Evolutionary conservation across 2,888 invertebrate genomes (phyloP), one percentile per base, ranked within the genome.

Genomic region (Prosapia bicincta): DNA sequence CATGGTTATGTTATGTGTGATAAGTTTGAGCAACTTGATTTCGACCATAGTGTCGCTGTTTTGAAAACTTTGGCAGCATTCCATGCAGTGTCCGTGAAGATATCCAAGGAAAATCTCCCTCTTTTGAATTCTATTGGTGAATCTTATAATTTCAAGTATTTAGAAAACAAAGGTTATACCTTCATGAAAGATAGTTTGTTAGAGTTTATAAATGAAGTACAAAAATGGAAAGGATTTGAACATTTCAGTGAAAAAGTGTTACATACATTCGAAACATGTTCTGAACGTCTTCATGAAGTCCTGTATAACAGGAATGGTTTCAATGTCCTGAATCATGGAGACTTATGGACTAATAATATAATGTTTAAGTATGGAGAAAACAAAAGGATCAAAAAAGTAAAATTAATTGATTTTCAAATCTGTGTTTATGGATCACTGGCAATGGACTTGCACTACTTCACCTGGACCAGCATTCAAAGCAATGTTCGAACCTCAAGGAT

Each of bases 281-380:
- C 13, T 13, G 38, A 70, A 9, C 70, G 24, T 20, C n/a, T 70
- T 32, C n/a, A 70, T 7, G 1, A 32, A 13, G 28, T 43, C 0
- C 15, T 43, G 3, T 68, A 68, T n/a, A 71, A 24, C 23, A 23
- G 24, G 15, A 74, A 43, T n/a, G 71, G 75, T 67, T 74, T 78
- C 1, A 74, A 72, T 28, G 76, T 76, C 5, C 43, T 78, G 0
- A 73, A 73, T 26, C 78, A 78, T 30, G 76, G 77, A 0, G 78
- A 78, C 32, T n/a, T 74, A 10, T 78, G 78, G 78, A 15, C 67
- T 13, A 78, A 78, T 69, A 78, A 80, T 43, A 75, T 79, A 20
- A 69, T 78, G 78, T 78, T 79, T 70, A 77, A 78, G 38, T 67
- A 77, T 9, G 72, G 74, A 25, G 69, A 69, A 7, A 24, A 43